Percentiles rank a stretch among this genome's conserved stretches.
phyloP scores from a whole-genome alignment of 2,113 vertebrate genomes.

The Castor canadensis region DNA sequence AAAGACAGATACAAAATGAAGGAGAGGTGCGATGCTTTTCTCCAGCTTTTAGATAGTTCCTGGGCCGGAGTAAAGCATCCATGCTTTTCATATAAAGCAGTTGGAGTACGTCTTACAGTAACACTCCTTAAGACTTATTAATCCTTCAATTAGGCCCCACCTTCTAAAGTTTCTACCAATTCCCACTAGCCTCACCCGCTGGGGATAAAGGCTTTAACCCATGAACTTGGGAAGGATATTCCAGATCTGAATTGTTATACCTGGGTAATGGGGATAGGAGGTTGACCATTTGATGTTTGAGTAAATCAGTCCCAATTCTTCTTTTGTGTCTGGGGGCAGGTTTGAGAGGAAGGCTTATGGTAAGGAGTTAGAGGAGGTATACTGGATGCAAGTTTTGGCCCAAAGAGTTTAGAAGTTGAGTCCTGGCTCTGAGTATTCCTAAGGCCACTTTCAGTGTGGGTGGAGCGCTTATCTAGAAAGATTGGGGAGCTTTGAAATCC shows the following conservation, averaged over 20 bases:
- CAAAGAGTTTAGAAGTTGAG: neutral
- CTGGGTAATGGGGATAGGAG: neutral
- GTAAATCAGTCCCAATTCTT: neutral
- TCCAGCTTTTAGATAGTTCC: no score
- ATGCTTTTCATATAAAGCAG: no score
- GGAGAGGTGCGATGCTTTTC: no score
- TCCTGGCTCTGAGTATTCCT: neutral
- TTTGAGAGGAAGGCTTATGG: neutral
- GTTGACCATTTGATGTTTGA: neutral
- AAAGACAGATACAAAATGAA: no score
- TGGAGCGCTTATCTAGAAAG: neutral
- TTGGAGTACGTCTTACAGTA: no score
- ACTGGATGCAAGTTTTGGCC: neutral
- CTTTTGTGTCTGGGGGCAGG: neutral
- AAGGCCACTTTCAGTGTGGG: neutral
- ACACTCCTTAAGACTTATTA: no score
- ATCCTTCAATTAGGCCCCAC: neutral
- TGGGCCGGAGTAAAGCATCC: no score
- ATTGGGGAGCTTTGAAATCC: neutral
- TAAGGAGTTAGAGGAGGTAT: neutral
- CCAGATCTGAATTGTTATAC: neutral
- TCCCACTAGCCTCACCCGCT: neutral
- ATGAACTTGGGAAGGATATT: neutral
- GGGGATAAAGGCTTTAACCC: neutral
- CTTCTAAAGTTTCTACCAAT: neutral